Evolutionary conservation across 2,888 invertebrate genomes (phyloP).

Genomic region (Ischnura elegans): DNA sequence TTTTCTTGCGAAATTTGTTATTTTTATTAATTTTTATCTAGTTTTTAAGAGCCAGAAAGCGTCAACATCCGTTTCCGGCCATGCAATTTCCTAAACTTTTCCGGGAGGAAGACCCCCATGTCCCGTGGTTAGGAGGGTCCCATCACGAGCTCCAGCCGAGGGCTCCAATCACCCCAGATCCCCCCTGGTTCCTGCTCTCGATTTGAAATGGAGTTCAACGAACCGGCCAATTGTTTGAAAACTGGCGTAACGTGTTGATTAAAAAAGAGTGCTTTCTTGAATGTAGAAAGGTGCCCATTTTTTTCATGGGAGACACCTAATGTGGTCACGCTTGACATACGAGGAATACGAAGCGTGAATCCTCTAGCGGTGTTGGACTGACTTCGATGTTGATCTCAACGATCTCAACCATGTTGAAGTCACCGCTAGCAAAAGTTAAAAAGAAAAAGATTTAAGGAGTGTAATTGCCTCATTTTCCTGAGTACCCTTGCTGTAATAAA

Average conservation of each 20-base stretch:
- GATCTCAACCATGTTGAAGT: too few species aligned
- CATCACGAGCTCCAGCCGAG: not conserved
- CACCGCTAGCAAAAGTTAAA: too few species aligned
- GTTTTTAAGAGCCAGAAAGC: too few species aligned
- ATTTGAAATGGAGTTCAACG: not conserved
- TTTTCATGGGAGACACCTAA: not conserved
- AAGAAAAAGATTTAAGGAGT: too few species aligned
- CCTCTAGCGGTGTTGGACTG: not conserved
- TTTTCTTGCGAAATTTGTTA: too few species aligned
- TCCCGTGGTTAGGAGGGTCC: too few species aligned
- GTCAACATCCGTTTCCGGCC: too few species aligned
- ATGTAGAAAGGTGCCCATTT: not conserved
- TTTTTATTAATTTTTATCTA: too few species aligned
- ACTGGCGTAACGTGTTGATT: slow-evolving; percentile 29
- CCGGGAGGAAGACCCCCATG: not conserved
- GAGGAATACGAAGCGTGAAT: slow-evolving; percentile 27
- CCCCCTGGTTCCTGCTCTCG: not conserved
- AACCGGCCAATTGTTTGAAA: not conserved
- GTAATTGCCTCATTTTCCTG: too few species aligned
- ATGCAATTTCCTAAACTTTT: too few species aligned
- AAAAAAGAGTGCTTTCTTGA: slow-evolving; percentile 25
- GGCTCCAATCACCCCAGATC: not conserved
- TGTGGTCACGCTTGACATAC: not conserved
- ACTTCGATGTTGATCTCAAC: not conserved
- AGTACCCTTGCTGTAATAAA: too few species aligned